Evolutionary conservation across 2,888 invertebrate genomes (phyloP), one percentile per base, ranked within the genome.

Genomic region (Limnephilus lunatus): DNA sequence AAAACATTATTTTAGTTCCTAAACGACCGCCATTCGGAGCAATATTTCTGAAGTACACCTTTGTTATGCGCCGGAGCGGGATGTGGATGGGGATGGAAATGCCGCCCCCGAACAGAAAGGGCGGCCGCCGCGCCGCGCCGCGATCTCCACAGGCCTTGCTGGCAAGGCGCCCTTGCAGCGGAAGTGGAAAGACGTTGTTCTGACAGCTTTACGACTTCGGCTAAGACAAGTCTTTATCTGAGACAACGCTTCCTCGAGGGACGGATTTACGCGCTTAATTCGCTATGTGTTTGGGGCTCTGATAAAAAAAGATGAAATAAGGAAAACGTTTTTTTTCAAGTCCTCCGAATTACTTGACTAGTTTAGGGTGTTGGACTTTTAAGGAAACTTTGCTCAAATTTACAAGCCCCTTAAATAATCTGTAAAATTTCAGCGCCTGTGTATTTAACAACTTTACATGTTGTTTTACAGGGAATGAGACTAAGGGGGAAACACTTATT

Each of bases 191-290:
- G 53, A 9, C 87, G 31, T 68, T 87, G 4, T 32, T 15, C 68
- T n/a, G 87, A 87, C 87, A 87, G 87, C 87, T 87, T 87, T 87
- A 48, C 87, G 87, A 87, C 87, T 87, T 87, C 53, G 87, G 87
- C 31, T 87, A 87, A 87, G 87, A 87, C 87, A 12, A 87, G 87
- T 87, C 87, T 87, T 87, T 87, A 87, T 87, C 48, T 87, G 32
- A 48, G 53, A 53, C 87, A 30, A 44, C 86, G 68, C 87, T 87
- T 87, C 87, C 87, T 68, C 87, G 68, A 68, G 87, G 87, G 87
- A 87, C 87, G 87, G 87, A 87, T 87, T 87, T 87, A 53, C 87
- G 87, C 87, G 87, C 87, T 87, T 87, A 87, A 87, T 87, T 48
- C 68, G 48, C 68, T 32, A 30, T 44, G 68, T 87, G 87, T 32